A percentile compares a stretch with the other conserved stretches of the same genome.
Conservation (phyloP, 2,113 vertebrate species). For the Psettodes erumei region DNA sequence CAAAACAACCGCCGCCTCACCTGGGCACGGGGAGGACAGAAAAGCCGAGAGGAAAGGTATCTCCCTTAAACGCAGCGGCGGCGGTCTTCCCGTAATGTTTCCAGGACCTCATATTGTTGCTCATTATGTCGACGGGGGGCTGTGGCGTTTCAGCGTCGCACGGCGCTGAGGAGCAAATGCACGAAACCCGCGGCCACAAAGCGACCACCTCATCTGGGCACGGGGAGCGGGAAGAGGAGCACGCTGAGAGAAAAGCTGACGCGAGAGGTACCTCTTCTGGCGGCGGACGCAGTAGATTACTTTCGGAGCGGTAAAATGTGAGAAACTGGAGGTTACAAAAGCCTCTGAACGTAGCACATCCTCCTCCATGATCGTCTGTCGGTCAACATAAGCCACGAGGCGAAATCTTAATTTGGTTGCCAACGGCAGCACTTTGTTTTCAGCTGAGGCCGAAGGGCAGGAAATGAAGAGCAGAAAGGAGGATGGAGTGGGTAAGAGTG, state of each 20-base stretch:
- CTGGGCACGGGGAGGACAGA: background rate
- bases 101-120: background rate
- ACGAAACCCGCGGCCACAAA: slow-evolving; percentile 15
- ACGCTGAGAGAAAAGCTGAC: slow-evolving; percentile 2
- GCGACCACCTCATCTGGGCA: background rate
- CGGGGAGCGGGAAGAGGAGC: background rate
- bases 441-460: slow-evolving; percentile 24
- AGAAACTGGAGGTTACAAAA: slow-evolving; percentile 6
- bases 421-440: slow-evolving; percentile 18
- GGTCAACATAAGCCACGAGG: slow-evolving; percentile 35
- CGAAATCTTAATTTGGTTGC: slow-evolving; percentile 46
- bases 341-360: slow-evolving; percentile 38
- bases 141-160: slow-evolving; percentile 35
- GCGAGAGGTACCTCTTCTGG: slow-evolving; percentile 5
- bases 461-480: slow-evolving; percentile 17
- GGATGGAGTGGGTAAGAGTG: background rate
- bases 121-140: background rate
- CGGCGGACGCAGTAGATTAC: slow-evolving; percentile 10
- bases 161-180: background rate
- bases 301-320: slow-evolving; percentile 3
- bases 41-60: slow-evolving; percentile 8
- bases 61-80: too few species aligned
- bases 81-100: too few species aligned
- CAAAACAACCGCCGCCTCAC: background rate
- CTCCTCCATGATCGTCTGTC: slow-evolving; percentile 33